Evolutionary conservation across 2,113 vertebrate genomes (phyloP).

Genomic region (Syngnathus scovelli): DNA sequence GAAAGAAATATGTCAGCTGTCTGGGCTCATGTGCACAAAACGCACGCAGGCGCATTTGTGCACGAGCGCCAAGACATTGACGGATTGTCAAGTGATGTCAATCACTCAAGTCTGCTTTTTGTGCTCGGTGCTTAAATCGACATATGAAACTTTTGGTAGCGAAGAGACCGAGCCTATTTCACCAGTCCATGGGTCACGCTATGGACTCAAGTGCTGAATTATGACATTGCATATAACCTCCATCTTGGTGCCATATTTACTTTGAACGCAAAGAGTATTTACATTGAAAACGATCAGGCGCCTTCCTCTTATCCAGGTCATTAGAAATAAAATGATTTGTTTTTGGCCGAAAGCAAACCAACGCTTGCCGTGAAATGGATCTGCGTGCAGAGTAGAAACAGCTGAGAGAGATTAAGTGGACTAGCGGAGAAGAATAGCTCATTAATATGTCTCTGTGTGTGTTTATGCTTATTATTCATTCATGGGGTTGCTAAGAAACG

Average conservation of each 20-base stretch:
- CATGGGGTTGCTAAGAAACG: constrained; percentile 68
- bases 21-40: background rate
- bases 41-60: background rate
- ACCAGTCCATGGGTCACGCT: background rate
- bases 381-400: constrained; percentile 42
- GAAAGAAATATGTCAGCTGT: background rate
- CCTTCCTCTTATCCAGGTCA: background rate
- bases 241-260: background rate
- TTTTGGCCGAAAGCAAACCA: constrained; percentile 31
- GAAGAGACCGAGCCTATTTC: background rate
- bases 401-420: constrained; percentile 57
- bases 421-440: constrained; percentile 50
- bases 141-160: background rate
- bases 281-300: background rate
- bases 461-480: constrained; percentile 65
- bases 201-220: background rate
- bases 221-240: background rate
- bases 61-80: background rate
- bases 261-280: background rate
- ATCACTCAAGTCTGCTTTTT: background rate
- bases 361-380: constrained; percentile 40
- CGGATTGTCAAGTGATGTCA: background rate
- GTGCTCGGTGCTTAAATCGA: background rate
- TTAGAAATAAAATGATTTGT: constrained; percentile 3
- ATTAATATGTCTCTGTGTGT: constrained; percentile 48